phyloP scores from a whole-genome alignment of 1,140 invertebrate species.

The Panonychus citri region DNA sequence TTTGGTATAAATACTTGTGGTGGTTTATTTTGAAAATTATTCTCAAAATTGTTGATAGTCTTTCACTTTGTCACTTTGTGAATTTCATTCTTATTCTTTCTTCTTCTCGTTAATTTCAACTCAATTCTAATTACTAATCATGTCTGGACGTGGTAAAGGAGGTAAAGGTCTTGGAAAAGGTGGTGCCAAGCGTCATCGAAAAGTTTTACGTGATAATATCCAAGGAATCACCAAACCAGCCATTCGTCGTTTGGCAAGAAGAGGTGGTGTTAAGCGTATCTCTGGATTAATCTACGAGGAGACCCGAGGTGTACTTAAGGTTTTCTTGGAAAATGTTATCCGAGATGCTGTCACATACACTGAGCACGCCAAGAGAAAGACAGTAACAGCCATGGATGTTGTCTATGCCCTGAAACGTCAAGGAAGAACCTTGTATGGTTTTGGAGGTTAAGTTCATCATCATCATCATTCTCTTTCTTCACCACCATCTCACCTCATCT shows the following conservation, averaged over 20 bases:
- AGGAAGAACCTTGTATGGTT: slow-evolving; percentile 39
- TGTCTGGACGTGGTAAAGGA: slow-evolving; percentile 24
- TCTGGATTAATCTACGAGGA: slow-evolving; percentile 49
- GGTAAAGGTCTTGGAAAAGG: slow-evolving; percentile 25
- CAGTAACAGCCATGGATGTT: slow-evolving; percentile 60
- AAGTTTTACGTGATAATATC: slow-evolving; percentile 41
- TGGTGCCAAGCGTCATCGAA: slow-evolving; percentile 24
- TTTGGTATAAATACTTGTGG: too few relatives aligned
- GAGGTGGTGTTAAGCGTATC: slow-evolving; percentile 50
- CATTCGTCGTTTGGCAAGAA: slow-evolving; percentile 37
- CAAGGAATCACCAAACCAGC: slow-evolving; percentile 44
- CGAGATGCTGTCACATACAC: slow-evolving; percentile 59
- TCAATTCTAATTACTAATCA: slow-evolving; percentile 5
- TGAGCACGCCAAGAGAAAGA: slow-evolving; percentile 56
- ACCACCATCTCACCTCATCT: background rate
- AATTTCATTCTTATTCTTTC: too few relatives aligned
- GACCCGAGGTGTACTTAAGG: slow-evolving; percentile 41
- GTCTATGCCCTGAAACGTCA: slow-evolving; percentile 62
- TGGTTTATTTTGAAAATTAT: too few relatives aligned
- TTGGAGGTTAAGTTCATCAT: slow-evolving; percentile 29
- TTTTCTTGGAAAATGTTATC: slow-evolving; percentile 58
- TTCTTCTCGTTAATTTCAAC: background rate
- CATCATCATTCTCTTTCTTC: background rate
- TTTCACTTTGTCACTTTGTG: too few relatives aligned
- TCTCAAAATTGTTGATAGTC: too few relatives aligned